A percentile compares a stretch with the other conserved stretches of the same genome.
Evolutionary conservation across 2,797 vertebrate species (phyloP).

Genomic region (Sebastes flavidus): DNA sequence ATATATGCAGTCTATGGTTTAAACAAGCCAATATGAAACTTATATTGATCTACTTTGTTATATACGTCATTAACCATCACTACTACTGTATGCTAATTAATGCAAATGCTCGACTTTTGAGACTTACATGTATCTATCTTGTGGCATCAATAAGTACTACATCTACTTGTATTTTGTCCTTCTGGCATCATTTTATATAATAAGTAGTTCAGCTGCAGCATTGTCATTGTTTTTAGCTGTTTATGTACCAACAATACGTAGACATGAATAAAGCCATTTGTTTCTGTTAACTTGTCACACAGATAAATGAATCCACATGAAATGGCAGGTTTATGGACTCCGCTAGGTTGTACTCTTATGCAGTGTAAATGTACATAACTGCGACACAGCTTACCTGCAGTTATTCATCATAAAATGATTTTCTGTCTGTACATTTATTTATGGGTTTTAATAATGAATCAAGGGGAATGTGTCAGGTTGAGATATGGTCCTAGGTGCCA

Average conservation of each 20-base stretch:
- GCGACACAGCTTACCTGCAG: constrained; percentile 51
- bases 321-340: constrained; percentile 43
- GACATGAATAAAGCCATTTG: constrained; percentile 29
- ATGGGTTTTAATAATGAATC: constrained; percentile 77
- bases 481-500: constrained; percentile 32
- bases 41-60: background rate
- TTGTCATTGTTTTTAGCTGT: background rate
- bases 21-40: constrained; percentile 4
- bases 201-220: background rate
- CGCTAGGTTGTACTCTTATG: constrained; percentile 5
- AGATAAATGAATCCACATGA: constrained; percentile 40
- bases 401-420: constrained; percentile 71
- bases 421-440: constrained; percentile 68
- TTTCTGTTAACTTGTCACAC: constrained; percentile 40
- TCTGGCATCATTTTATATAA: background rate
- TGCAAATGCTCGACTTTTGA: background rate
- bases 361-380: constrained; percentile 43
- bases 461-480: constrained; percentile 56
- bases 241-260: background rate
- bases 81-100: background rate
- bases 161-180: background rate
- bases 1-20: background rate
- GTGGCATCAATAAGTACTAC: background rate
- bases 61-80: background rate
- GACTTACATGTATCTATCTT: background rate